Evolutionary conservation across 2,888 invertebrate genomes (phyloP), one percentile per base, ranked within the genome.

Genomic region (Luperina testacea): DNA sequence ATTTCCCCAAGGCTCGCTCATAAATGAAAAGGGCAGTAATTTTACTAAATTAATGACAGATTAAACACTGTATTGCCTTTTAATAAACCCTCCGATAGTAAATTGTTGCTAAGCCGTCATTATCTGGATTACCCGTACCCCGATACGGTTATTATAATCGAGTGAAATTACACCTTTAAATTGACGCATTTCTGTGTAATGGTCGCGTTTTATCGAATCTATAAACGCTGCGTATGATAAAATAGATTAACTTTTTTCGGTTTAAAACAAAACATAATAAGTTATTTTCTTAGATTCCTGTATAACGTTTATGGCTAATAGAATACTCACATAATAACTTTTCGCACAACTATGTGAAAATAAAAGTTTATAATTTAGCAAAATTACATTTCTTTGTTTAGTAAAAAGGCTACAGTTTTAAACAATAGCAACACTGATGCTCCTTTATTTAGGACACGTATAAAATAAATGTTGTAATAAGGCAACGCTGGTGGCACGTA

Each of bases 61-160:
- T 94, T 93, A 92, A 92, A 92, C 91, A 91, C 91, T 85, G 92
- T 94, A 95, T 94, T 92, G 93, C 93, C 90, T 93, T 93, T 94
- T 94, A 95, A 94, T 94, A 93, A 92, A 82, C 84, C 78, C 77
- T 77, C 59, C 17, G 89, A 91, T 91, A 90, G 90, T 91, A 90
- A 91, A 92, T 90, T 84, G 85, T 87, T 86, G 88, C 79, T 88
- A 87, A 90, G 86, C 90, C 87, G 90, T 92, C 91, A 95, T 95
- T 94, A 95, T 85, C 76, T 88, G 85, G 83, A 88, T 90, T 88
- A 88, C 85, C 76, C 83, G 76, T 65, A 73, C 75, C 76, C 70
- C 77, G 81, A 88, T 85, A 85, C 75, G 78, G 81, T 73, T 82
- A 87, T 88, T 90, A 88, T 77, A 87, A 81, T 82, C 77, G 73